A percentile compares a stretch with the other conserved stretches of the same genome.
Evolutionary conservation across 2,888 invertebrate genomes (phyloP).

Genomic region (Apamea anceps): DNA sequence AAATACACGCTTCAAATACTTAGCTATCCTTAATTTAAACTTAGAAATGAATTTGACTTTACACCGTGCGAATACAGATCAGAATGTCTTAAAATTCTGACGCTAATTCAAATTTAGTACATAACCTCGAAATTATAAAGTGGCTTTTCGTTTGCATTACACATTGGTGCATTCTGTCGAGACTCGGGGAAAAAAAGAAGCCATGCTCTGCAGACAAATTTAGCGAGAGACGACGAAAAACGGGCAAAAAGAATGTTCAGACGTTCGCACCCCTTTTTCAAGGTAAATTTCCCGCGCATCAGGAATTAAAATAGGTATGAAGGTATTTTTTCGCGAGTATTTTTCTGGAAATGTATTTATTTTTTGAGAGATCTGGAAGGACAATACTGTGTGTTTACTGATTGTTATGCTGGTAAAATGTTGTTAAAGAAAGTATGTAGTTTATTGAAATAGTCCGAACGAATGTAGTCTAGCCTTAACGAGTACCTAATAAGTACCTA

Average conservation of each 20-base stretch:
- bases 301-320: constrained; percentile 72
- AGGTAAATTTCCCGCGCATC: constrained; percentile 74
- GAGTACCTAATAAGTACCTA: too few species aligned
- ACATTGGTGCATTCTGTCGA: constrained; percentile 72
- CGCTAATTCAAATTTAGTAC: constrained; percentile 61
- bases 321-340: constrained; percentile 57
- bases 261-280: constrained; percentile 77
- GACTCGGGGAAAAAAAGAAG: constrained; percentile 65
- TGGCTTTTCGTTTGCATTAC: constrained; percentile 71
- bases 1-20: constrained; percentile 68
- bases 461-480: neutral
- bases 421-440: neutral
- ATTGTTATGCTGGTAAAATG: constrained; percentile 4
- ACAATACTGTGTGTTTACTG: constrained; percentile 5
- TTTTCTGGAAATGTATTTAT: constrained; percentile 47
- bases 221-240: constrained; percentile 80
- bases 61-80: constrained; percentile 62
- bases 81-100: constrained; percentile 51
- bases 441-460: neutral
- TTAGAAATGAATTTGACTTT: constrained; percentile 65
- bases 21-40: constrained; percentile 60
- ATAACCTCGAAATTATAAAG: constrained; percentile 68
- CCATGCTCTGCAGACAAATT: constrained; percentile 80
- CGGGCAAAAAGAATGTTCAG: constrained; percentile 73
- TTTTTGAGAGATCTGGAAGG: constrained; percentile 1